A percentile compares a stretch with the other conserved stretches of the same genome.
Conservation (phyloP, 2,888 invertebrate species). For the Nyleta sp. region DNA sequence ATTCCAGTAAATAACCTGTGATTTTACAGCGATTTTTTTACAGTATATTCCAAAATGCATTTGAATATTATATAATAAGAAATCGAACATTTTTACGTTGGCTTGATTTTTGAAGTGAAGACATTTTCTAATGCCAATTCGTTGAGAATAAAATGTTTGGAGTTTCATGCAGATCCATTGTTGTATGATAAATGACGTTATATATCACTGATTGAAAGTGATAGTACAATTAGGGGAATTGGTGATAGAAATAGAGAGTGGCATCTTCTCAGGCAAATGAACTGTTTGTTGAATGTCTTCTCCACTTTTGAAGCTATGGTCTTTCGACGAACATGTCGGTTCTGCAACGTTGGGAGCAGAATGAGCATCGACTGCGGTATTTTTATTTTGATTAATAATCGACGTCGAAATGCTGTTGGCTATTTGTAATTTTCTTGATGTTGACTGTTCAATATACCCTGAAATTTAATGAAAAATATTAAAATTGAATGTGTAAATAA, state of each 20-base stretch:
- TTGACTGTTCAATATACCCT: slow-evolving; percentile 28
- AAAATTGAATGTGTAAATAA: slow-evolving; percentile 20
- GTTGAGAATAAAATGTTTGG: no score
- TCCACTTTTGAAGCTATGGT: background rate
- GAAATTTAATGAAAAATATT: slow-evolving; percentile 4
- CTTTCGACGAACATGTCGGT: background rate
- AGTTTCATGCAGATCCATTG: no score
- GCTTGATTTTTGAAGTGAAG: no score
- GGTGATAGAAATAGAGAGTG: slow-evolving; percentile 13
- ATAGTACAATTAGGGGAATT: slow-evolving; percentile 5
- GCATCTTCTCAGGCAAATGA: slow-evolving; percentile 7
- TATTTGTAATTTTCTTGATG: slow-evolving; percentile 8
- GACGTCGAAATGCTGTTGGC: slow-evolving; percentile 11
- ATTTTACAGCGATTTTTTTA: no score
- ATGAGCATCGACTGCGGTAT: background rate
- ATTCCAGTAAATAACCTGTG: no score
- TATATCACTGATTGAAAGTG: no score
- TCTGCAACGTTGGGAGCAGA: background rate
- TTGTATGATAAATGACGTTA: no score
- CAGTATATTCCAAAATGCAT: no score
- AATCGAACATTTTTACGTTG: no score
- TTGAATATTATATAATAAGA: no score
- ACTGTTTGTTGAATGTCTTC: slow-evolving; percentile 4
- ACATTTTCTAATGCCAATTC: no score
- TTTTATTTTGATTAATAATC: background rate